phyloP scores from a whole-genome alignment of 2,888 invertebrate genomes.

The Andrena trimmerana region DNA sequence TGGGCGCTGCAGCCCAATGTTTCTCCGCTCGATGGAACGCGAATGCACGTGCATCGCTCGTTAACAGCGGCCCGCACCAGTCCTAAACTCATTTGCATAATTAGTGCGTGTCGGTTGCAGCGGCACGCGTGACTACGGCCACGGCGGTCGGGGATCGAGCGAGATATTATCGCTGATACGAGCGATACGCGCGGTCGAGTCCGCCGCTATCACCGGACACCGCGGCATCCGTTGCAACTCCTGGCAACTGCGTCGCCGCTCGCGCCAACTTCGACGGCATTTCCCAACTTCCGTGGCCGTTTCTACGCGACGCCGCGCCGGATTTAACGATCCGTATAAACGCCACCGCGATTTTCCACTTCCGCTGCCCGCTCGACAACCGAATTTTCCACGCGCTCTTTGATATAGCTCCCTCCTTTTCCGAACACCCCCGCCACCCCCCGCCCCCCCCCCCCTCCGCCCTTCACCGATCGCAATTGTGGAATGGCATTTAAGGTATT shows the following conservation, averaged over 20 bases:
- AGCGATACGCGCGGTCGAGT: slow-evolving; percentile 56
- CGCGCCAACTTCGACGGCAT: slow-evolving; percentile 39
- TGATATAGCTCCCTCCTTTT: slow-evolving; percentile 16
- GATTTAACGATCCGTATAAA: slow-evolving; percentile 41
- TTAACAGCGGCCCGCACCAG: slow-evolving; percentile 74
- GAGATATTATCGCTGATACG: slow-evolving; percentile 66
- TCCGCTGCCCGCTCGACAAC: slow-evolving; percentile 21
- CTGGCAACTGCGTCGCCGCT: slow-evolving; percentile 20
- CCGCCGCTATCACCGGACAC: slow-evolving; percentile 38
- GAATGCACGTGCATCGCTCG: slow-evolving; percentile 73
- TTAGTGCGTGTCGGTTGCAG: slow-evolving; percentile 76
- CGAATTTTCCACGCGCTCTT: slow-evolving; percentile 39
- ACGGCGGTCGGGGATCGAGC: slow-evolving; percentile 59
- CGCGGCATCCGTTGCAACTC: slow-evolving; percentile 23
- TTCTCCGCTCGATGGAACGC: slow-evolving; percentile 67
- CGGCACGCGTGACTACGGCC: slow-evolving; percentile 68
- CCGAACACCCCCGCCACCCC: not conserved
- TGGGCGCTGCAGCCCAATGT: slow-evolving; percentile 49
- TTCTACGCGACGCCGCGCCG: slow-evolving; percentile 11
- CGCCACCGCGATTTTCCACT: slow-evolving; percentile 41
- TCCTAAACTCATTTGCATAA: slow-evolving; percentile 81
- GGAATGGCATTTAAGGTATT: slow-evolving; percentile 39
- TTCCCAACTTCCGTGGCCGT: slow-evolving; percentile 50
- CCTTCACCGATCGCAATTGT: not conserved
- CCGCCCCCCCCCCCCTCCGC: not conserved